phyloP scores from a whole-genome alignment of 2,113 vertebrate species.

The Anolis carolinensis region DNA sequence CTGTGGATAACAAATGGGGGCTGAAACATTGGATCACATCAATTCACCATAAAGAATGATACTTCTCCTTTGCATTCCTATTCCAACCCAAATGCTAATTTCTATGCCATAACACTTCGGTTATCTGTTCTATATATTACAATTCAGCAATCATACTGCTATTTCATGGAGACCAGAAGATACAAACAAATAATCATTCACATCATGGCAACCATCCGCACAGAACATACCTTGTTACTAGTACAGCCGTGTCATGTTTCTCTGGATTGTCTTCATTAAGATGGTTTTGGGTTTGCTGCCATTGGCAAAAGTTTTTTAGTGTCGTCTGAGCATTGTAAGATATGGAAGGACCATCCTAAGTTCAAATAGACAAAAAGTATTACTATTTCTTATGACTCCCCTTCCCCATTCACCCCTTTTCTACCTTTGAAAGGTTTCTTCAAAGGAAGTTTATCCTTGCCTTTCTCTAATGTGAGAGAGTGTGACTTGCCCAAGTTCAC shows the following conservation, averaged over 20 bases:
- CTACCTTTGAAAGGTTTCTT: background rate
- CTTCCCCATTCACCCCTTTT: background rate
- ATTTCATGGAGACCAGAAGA: background rate
- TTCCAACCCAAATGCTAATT: background rate
- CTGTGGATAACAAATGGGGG: background rate
- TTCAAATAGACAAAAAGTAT: conserved; percentile 41
- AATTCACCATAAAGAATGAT: background rate
- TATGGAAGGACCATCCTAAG: conserved; percentile 92
- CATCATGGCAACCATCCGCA: background rate
- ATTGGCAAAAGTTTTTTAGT: conserved; percentile 97
- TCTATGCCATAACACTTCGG: background rate
- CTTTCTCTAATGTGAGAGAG: too few relatives aligned
- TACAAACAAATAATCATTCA: background rate
- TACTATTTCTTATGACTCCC: conserved; percentile 27
- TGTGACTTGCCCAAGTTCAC: too few relatives aligned
- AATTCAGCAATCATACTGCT: background rate
- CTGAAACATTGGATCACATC: too few relatives aligned
- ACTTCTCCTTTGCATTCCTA: background rate
- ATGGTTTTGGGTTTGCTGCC: conserved; percentile 93
- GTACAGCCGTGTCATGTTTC: conserved; percentile 93
- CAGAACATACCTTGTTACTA: conserved; percentile 88
- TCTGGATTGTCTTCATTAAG: conserved; percentile 88
- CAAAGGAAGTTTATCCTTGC: too few relatives aligned
- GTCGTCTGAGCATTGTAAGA: conserved; percentile 96
- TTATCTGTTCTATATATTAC: background rate